Evolutionary conservation across 37 sponge, comb jelly and placozoan species (phyloP).

Genomic region (Eunapius fragilis): DNA sequence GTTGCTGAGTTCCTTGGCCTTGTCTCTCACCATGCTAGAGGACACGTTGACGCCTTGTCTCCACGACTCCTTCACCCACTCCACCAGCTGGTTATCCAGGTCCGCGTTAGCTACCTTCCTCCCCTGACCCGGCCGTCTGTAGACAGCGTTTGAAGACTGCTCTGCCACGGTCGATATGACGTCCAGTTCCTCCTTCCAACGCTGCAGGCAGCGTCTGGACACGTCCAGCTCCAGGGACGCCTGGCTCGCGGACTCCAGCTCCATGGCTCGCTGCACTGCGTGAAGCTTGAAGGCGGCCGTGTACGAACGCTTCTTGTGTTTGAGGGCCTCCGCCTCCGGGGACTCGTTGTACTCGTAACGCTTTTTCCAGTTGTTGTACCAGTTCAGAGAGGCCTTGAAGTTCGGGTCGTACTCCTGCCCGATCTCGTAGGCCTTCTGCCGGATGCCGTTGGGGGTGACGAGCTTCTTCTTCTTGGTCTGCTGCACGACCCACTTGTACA

Average conservation of each 20-base stretch:
- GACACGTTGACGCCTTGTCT: constrained; percentile 60
- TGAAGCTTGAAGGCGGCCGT: constrained; percentile 85
- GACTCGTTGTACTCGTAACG: constrained; percentile 65
- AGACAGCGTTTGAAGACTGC: constrained; percentile 72
- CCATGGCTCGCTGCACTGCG: constrained; percentile 66
- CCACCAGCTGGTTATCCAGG: constrained; percentile 59
- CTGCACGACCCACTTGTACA: constrained; percentile 72
- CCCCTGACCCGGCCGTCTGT: constrained; percentile 80
- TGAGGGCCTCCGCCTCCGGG: constrained; percentile 63
- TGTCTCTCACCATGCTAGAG: constrained; percentile 51
- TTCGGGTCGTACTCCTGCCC: constrained; percentile 69
- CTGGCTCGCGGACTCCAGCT: constrained; percentile 81
- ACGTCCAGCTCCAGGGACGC: constrained; percentile 80
- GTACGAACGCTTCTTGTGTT: constrained; percentile 70
- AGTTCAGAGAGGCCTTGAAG: constrained; percentile 87
- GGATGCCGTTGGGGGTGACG: constrained; percentile 63
- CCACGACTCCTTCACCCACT: constrained; percentile 75
- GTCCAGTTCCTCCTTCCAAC: constrained; percentile 80
- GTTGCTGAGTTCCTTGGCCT: constrained; percentile 58
- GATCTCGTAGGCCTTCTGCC: constrained; percentile 83
- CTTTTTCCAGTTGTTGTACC: constrained; percentile 91
- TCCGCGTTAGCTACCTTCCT: constrained; percentile 64
- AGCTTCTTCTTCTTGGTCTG: constrained; percentile 62
- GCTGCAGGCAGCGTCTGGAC: constrained; percentile 73
- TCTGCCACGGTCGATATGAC: constrained; percentile 81